Conservation (phyloP, 2,888 invertebrate species). For the Cephus runcator region DNA sequence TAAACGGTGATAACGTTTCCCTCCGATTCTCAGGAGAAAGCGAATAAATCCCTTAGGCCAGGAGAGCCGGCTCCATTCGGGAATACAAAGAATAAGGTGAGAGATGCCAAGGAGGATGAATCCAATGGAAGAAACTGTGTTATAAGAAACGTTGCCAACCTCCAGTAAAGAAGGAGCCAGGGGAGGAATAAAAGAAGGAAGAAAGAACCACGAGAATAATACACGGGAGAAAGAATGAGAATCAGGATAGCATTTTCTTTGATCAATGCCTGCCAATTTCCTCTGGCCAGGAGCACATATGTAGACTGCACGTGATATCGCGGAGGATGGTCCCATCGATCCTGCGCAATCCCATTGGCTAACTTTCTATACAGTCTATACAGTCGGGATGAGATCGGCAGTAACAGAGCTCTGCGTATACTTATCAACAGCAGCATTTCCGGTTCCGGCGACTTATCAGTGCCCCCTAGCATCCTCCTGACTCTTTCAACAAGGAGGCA, state of each 20-base stretch:
- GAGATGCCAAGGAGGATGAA: not conserved
- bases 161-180: not conserved
- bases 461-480: not conserved
- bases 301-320: slow-evolving; percentile 18
- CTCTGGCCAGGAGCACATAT: not conserved
- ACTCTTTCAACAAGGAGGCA: not conserved
- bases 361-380: not conserved
- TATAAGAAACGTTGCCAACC: not conserved
- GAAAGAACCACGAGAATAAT: not conserved
- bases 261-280: slow-evolving; percentile 2
- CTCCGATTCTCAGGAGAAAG: not conserved
- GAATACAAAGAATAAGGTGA: slow-evolving; percentile 19
- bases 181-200: not conserved
- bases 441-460: slow-evolving; percentile 19
- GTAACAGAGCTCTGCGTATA: not conserved
- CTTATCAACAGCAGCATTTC: slow-evolving; percentile 16
- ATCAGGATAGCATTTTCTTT: not conserved
- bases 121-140: not conserved
- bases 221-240: not conserved
- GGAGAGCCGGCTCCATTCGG: not conserved
- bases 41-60: not conserved
- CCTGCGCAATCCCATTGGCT: slow-evolving; percentile 15
- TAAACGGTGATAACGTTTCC: slow-evolving; percentile 9
- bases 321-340: slow-evolving; percentile 19
- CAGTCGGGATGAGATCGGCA: slow-evolving; percentile 2